Evolutionary conservation across 2,797 vertebrate genomes (phyloP).

Genomic region (Apogon talboti): DNA sequence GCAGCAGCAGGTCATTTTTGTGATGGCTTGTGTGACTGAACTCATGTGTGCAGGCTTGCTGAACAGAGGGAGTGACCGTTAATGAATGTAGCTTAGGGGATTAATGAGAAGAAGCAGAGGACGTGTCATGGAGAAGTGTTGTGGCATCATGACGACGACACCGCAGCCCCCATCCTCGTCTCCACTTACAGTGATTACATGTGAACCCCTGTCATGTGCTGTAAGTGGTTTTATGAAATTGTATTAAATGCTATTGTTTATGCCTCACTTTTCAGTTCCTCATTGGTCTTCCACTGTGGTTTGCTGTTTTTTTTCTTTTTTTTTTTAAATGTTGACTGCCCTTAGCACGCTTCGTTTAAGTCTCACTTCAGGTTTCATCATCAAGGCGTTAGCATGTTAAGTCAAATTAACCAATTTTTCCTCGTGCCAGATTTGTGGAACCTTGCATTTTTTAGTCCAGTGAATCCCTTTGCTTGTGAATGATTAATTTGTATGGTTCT

Average conservation of each 20-base stretch:
- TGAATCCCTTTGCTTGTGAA: conserved; percentile 47
- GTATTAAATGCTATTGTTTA: conserved; percentile 86
- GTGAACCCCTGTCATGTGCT: conserved; percentile 84
- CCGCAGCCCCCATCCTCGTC: conserved; percentile 69
- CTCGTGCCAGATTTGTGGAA: conserved; percentile 62
- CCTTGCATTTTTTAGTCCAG: conserved; percentile 36
- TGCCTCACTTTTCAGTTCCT: conserved; percentile 81
- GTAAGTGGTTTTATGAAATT: conserved; percentile 84
- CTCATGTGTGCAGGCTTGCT: conserved; percentile 47
- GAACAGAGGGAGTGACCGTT: conserved; percentile 73
- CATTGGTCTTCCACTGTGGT: conserved; percentile 53
- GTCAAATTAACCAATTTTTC: conserved; percentile 75
- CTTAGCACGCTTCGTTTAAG: conserved; percentile 76
- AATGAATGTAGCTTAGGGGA: conserved; percentile 83
- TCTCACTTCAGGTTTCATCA: conserved; percentile 79
- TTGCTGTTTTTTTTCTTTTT: conserved; percentile 32
- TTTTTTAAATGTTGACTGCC: conserved; percentile 43
- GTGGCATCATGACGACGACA: conserved; percentile 68
- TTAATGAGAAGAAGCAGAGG: conserved; percentile 83
- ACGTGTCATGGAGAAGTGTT: conserved; percentile 81
- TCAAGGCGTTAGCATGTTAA: conserved; percentile 73
- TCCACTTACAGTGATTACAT: conserved; percentile 85
- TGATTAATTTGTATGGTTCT: conserved; percentile 61
- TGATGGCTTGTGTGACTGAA: conserved; percentile 60
- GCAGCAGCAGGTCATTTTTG: conserved; percentile 74